These are phyloP conservation scores for Stomorhina lunata DNA, from an alignment of 2,888 invertebrate genomes.

Conservation along the genomic window DNA sequence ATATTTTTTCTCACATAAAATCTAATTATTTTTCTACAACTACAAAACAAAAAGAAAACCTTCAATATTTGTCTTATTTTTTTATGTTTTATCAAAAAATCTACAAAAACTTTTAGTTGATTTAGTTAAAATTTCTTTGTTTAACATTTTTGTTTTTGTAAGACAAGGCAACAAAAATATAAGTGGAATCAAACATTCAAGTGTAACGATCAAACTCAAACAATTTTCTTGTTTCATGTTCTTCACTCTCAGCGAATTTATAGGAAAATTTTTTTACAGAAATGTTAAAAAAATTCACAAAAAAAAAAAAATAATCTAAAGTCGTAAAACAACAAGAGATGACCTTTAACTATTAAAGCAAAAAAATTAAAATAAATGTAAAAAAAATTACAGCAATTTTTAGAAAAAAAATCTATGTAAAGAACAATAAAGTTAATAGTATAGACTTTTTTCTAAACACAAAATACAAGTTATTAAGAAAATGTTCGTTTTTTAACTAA, in stretches of 20 bases:
- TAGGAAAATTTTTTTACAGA: background rate
- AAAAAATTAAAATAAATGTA: background rate
- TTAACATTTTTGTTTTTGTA: constrained; percentile 21
- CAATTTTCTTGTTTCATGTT: background rate
- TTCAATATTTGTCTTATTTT: background rate
- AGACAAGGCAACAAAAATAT: background rate
- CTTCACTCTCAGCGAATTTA: background rate
- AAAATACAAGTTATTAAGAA: constrained; percentile 48
- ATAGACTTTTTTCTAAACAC: constrained; percentile 21
- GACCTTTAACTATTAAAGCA: constrained; percentile 54
- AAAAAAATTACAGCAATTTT: constrained; percentile 19
- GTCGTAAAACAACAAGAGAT: too few species aligned
- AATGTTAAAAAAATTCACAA: constrained; percentile 47
- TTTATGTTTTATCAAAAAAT: constrained; percentile 13
- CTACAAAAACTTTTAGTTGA: constrained; percentile 15
- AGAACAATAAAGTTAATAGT: background rate
- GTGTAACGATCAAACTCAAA: constrained; percentile 26
- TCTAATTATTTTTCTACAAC: background rate
- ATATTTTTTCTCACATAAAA: background rate
- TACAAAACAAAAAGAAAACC: background rate
- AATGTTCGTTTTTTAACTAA: constrained; percentile 3
- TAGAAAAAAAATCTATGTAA: background rate
- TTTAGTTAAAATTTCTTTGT: constrained; percentile 60
- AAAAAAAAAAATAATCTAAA: too few species aligned
- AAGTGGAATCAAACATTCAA: constrained; percentile 3